Percentiles rank a stretch among this genome's conserved stretches.
Conservation (phyloP, 1,140 invertebrate species). For the Drosophila paulistorum region DNA sequence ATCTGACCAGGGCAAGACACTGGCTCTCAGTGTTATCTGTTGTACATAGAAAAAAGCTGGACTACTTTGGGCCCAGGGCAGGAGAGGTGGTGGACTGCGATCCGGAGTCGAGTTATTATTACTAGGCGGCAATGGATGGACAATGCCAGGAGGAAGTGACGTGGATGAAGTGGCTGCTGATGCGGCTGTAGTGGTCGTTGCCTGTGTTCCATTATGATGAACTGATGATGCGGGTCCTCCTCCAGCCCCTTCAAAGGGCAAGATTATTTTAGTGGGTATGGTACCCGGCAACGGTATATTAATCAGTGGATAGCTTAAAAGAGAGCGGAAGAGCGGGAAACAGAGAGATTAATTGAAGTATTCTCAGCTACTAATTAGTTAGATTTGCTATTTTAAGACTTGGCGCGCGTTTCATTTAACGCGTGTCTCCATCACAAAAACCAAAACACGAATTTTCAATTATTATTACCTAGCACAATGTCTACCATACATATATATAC, state of each 20-base stretch:
- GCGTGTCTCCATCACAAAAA: constrained; percentile 40
- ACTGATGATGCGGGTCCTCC: constrained; percentile 15
- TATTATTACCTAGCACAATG: constrained; percentile 21
- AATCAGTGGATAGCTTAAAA: constrained; percentile 75
- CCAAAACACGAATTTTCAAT: constrained; percentile 23
- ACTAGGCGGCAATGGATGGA: constrained; percentile 4
- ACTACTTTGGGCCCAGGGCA: constrained; percentile 85
- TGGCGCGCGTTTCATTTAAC: constrained; percentile 38
- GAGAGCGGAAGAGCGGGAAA: constrained; percentile 57
- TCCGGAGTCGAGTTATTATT: constrained; percentile 52
- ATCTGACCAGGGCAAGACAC: constrained; percentile 93
- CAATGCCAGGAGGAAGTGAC: background rate
- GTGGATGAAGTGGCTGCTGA: background rate
- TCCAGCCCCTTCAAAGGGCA: constrained; percentile 72
- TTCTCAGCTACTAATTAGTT: constrained; percentile 12
- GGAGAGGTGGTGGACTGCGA: constrained; percentile 29
- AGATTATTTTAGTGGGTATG: constrained; percentile 81
- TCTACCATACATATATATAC: background rate
- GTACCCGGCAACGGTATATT: constrained; percentile 83
- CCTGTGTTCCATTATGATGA: constrained; percentile 33
- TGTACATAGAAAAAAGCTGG: constrained; percentile 91
- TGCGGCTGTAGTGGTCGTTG: constrained; percentile 1
- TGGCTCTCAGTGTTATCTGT: constrained; percentile 88
- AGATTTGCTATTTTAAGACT: constrained; percentile 38
- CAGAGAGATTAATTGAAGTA: constrained; percentile 45